Evolutionary conservation across 2,797 vertebrate genomes (phyloP), one percentile per base, ranked within the genome.

Genomic region (Cyclopterus lumpus): DNA sequence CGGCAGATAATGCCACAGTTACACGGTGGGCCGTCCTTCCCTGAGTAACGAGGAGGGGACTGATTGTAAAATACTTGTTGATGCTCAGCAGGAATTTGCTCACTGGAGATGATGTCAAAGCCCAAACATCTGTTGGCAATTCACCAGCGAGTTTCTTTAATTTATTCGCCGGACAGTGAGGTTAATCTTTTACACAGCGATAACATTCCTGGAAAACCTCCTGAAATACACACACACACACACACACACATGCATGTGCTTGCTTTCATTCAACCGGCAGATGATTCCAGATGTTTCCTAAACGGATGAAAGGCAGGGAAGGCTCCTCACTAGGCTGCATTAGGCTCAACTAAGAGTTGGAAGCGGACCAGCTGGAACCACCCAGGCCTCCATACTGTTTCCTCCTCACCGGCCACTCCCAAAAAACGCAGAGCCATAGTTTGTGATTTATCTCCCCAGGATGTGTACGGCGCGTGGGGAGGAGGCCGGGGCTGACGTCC

Each of bases 261-360:
- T 36, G 49, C 81, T 87, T 89, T 91, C 80, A 85, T 88, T 87
- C 82, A 73, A 86, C 83, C 36, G 54, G 84, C 89, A 90, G 88
- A 93, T 86, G 83, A 90, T 89, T 93, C 93, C 94, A 95, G 94
- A 95, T 95, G 94, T 93, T 95, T 95, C 94, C 95, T 93, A 83
- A 92, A 81, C 73, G 90, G 93, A 94, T 94, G 88, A 93, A 93
- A 91, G 89, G 76, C 90, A 63, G 81, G 90, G 92, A 92, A 92
- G n/a, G 91, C 88, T 91, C 89, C 74, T 81, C 28, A 0, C 86
- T 82, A 82, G 71, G 78, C 78, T 80, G 71, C 68, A 55, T 90
- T 85, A 87, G 86, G 90, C 89, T 92, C 88, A 88, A 89, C 79
- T 84, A 74, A 86, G 70, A 71, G 67, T 77, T 92, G 93, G 91